Conservation (phyloP, 1,140 invertebrate genomes). For the Drosophila setifemur region DNA sequence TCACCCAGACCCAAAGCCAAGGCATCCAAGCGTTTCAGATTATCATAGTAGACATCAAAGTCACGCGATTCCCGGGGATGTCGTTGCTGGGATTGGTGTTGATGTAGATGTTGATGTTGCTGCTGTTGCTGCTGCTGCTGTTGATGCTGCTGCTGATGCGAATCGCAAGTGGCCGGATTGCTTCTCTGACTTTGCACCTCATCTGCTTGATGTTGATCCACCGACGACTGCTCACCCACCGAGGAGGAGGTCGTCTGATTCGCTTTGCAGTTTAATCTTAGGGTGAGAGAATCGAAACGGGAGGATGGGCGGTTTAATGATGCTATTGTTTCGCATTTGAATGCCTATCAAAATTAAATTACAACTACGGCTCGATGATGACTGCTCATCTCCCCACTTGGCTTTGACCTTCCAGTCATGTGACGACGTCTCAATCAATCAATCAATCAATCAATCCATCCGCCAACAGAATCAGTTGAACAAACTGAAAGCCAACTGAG, state of each 20-base stretch:
- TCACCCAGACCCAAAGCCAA: slow-evolving; percentile 64
- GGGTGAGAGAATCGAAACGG: slow-evolving; percentile 19
- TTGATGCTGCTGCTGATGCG: slow-evolving; percentile 58
- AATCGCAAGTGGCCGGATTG: slow-evolving; percentile 65
- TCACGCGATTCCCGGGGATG: slow-evolving; percentile 57
- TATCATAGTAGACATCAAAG: slow-evolving; percentile 80
- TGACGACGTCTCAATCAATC: slow-evolving; percentile 44
- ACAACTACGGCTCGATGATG: slow-evolving; percentile 10
- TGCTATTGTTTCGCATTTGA: slow-evolving; percentile 59
- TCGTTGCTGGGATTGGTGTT: slow-evolving; percentile 22
- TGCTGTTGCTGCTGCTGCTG: slow-evolving; percentile 33
- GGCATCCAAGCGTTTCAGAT: slow-evolving; percentile 81
- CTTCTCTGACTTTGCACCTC: slow-evolving; percentile 62
- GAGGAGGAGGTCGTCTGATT: slow-evolving; percentile 45
- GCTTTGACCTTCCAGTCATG: slow-evolving; percentile 32
- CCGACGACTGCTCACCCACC: slow-evolving; percentile 42
- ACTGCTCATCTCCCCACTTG: not conserved
- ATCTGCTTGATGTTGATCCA: slow-evolving; percentile 37
- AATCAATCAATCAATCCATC: slow-evolving; percentile 2
- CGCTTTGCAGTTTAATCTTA: slow-evolving; percentile 61
- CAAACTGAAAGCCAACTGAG: slow-evolving; percentile 8
- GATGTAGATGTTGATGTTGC: slow-evolving; percentile 44
- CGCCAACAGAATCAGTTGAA: slow-evolving; percentile 9
- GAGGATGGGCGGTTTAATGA: slow-evolving; percentile 39
- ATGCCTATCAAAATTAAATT: slow-evolving; percentile 48